These are phyloP conservation scores for Pyrrhia umbra DNA, from an alignment of 2,888 invertebrate species.

Conservation along the genomic window DNA sequence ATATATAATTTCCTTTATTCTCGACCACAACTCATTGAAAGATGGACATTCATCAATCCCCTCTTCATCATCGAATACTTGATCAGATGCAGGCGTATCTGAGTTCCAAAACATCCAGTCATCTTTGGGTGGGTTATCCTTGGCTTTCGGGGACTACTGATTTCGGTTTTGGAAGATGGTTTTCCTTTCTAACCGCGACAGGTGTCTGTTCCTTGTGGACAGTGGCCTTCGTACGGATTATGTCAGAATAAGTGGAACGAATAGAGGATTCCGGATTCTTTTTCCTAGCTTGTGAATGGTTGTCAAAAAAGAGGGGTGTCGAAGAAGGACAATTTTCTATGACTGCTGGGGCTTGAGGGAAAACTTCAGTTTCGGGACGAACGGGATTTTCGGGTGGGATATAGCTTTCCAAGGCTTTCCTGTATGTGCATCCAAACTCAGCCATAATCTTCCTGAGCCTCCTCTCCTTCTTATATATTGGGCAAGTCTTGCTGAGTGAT, in stretches of 20 bases:
- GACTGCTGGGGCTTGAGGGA: neutral
- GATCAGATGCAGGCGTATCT: too few relatives aligned
- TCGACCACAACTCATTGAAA: neutral
- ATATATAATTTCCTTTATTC: constrained; percentile 6
- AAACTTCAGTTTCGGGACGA: neutral
- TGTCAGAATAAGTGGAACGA: neutral
- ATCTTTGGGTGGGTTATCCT: neutral
- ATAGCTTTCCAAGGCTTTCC: constrained; percentile 11
- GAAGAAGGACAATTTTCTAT: neutral
- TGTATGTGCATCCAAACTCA: constrained; percentile 12
- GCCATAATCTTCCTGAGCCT: constrained; percentile 10
- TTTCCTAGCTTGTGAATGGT: too few relatives aligned
- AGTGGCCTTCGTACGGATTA: neutral
- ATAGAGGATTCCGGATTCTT: too few relatives aligned
- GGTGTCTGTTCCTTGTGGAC: neutral
- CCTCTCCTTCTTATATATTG: constrained; percentile 2
- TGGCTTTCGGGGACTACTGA: neutral
- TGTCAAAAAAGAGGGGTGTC: neutral
- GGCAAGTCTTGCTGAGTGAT: neutral
- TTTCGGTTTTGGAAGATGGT: too few relatives aligned
- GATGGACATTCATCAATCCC: neutral
- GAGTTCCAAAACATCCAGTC: neutral
- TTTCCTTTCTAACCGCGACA: too few relatives aligned
- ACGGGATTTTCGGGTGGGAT: neutral
- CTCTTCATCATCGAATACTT: neutral